phyloP scores from a whole-genome alignment of 2,888 invertebrate species.

The Habroteleia sp. region DNA sequence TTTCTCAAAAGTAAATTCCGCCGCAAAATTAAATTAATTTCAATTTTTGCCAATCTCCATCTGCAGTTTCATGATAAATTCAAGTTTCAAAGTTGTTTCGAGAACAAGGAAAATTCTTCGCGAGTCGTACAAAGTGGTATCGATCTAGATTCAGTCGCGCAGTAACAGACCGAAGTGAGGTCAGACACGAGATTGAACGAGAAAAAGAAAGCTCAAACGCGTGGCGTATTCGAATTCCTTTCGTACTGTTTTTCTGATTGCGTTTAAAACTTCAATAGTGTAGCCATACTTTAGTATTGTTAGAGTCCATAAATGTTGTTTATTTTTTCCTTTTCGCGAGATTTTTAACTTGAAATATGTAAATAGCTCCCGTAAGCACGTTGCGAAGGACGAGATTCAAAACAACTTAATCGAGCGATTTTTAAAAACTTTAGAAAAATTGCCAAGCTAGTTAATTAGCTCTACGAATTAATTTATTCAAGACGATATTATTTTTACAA shows the following conservation, averaged over 20 bases:
- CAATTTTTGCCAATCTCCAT: conserved; percentile 4
- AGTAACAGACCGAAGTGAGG: conserved; percentile 23
- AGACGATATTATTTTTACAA: too few species aligned
- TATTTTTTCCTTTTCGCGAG: background rate
- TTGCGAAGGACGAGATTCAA: too few species aligned
- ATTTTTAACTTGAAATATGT: background rate
- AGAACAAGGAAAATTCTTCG: conserved; percentile 21
- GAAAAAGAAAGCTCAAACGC: conserved; percentile 33
- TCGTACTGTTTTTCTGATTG: conserved; percentile 8
- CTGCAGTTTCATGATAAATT: conserved; percentile 13
- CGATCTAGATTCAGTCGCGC: conserved; percentile 45
- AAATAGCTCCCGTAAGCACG: too few species aligned
- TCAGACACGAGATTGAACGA: conserved; percentile 37
- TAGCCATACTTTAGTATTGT: background rate
- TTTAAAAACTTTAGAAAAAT: too few species aligned
- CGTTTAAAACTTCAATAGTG: conserved; percentile 14
- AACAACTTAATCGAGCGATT: too few species aligned
- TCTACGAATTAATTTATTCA: background rate
- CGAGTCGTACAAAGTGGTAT: conserved; percentile 31
- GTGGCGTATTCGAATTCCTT: conserved; percentile 42
- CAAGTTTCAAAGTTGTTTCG: conserved; percentile 20
- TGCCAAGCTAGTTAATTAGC: too few species aligned
- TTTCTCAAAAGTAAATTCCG: too few species aligned
- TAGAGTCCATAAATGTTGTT: background rate
- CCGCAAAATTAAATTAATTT: conserved; percentile 10